phyloP scores from a whole-genome alignment of 2,797 vertebrate species.

The Crypturellus tataupa region DNA sequence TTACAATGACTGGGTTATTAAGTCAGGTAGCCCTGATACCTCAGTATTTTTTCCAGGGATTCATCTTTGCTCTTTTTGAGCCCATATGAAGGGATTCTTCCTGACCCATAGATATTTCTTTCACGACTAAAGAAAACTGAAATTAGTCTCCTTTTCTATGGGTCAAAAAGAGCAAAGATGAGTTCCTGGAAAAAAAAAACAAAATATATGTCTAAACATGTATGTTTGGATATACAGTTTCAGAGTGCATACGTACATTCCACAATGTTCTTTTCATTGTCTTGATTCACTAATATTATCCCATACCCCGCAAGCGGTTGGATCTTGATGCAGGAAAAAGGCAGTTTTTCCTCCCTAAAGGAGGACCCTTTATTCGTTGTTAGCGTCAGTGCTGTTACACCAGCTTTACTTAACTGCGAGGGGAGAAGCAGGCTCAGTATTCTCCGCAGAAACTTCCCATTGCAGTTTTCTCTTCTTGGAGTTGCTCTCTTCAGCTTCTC shows the following conservation, averaged over 20 bases:
- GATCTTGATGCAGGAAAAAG: slow-evolving; percentile 12
- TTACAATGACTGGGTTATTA: not conserved
- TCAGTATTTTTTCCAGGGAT: too few species aligned
- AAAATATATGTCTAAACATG: not conserved
- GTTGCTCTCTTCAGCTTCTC: slow-evolving; percentile 42
- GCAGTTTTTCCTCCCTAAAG: not conserved
- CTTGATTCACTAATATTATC: not conserved
- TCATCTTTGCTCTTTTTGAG: too few species aligned
- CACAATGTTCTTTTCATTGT: not conserved
- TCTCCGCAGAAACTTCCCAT: slow-evolving; percentile 25
- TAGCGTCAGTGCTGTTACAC: slow-evolving; percentile 34
- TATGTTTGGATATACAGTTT: too few species aligned
- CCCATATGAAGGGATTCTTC: not conserved
- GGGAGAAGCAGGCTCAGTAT: slow-evolving; percentile 65
- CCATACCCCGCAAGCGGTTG: not conserved
- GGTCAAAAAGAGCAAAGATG: not conserved
- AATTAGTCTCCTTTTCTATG: not conserved
- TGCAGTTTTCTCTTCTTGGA: not conserved
- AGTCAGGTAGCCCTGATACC: too few species aligned
- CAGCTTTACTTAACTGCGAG: slow-evolving; percentile 46
- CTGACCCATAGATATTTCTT: not conserved
- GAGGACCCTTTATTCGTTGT: slow-evolving; percentile 32
- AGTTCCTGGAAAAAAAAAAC: not conserved
- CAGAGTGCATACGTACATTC: not conserved
- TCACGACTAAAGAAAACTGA: not conserved